A percentile compares a stretch with the other conserved stretches of the same genome.
These are phyloP conservation scores for Paedocypris micromegethes DNA, from an alignment of 2,797 vertebrate genomes.

Conservation along the genomic window DNA sequence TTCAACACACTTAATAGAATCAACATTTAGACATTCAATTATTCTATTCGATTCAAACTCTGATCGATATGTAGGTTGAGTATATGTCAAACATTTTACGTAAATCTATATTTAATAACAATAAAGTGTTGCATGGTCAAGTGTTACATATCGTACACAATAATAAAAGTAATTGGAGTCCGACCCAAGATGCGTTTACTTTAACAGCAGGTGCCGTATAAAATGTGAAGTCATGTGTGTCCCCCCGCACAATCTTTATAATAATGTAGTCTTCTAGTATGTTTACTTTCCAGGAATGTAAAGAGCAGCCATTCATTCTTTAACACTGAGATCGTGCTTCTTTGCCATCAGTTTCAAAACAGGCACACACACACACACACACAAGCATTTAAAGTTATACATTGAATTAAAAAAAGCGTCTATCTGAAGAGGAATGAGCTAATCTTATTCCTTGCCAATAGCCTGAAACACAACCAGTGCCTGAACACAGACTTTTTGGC, in stretches of 20 bases:
- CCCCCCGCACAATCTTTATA: not conserved
- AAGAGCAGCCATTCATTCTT: conserved; percentile 3
- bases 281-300: conserved; percentile 7
- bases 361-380: conserved; percentile 18
- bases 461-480: conserved; percentile 52
- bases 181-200: no score
- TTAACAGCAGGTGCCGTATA: not conserved
- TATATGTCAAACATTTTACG: no score
- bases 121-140: no score
- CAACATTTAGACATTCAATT: no score
- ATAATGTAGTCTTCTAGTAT: conserved; percentile 1
- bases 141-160: no score
- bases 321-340: conserved; percentile 6
- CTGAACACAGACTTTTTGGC: conserved; percentile 54
- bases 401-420: conserved; percentile 40
- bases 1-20: no score
- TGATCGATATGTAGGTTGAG: no score
- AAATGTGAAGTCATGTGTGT: not conserved
- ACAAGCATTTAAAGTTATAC: conserved; percentile 32
- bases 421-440: conserved; percentile 49
- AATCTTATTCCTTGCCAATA: conserved; percentile 55
- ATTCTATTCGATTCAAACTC: no score
- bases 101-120: no score
- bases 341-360: conserved; percentile 19
- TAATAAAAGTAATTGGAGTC: no score